phyloP scores from a whole-genome alignment of 30 jellyfish, hydroid and myxozoan species.

The Aurelia aurita complex sp. Pacific region DNA sequence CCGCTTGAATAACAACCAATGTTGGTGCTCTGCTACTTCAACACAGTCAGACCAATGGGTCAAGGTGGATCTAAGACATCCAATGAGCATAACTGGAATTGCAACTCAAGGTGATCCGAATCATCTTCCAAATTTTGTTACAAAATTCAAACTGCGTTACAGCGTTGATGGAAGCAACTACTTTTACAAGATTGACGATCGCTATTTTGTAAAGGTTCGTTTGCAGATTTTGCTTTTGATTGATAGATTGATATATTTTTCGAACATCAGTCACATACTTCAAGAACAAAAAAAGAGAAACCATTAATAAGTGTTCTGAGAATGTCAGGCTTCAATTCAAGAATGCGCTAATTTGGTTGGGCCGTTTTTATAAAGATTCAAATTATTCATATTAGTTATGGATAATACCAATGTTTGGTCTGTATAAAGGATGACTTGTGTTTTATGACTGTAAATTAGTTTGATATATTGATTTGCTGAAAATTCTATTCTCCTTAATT shows the following conservation, averaged over 20 bases:
- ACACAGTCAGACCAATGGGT: conserved; percentile 30
- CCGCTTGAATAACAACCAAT: conserved; percentile 28
- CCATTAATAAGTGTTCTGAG: too few species aligned
- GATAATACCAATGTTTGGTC: too few species aligned
- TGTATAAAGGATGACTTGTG: too few species aligned
- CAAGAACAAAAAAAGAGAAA: too few species aligned
- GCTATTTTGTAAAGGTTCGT: background rate
- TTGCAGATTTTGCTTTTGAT: background rate
- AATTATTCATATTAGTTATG: too few species aligned
- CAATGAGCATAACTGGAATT: conserved; percentile 59
- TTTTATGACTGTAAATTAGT: too few species aligned
- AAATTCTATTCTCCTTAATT: too few species aligned
- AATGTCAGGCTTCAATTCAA: too few species aligned
- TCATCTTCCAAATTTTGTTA: conserved; percentile 27
- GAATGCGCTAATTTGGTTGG: too few species aligned
- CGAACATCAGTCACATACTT: background rate
- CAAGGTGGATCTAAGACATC: conserved; percentile 48
- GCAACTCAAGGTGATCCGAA: conserved; percentile 66
- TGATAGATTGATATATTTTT: too few species aligned
- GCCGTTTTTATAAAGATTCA: too few species aligned
- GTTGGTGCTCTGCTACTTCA: conserved; percentile 61
- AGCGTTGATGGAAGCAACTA: conserved; percentile 37
- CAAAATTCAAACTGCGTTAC: conserved; percentile 46
- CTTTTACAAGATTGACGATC: background rate
- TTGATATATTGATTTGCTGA: too few species aligned